Percentiles rank a stretch among this genome's conserved stretches.
phyloP scores from a whole-genome alignment of 2,797 vertebrate species.

The Esox lucius region DNA sequence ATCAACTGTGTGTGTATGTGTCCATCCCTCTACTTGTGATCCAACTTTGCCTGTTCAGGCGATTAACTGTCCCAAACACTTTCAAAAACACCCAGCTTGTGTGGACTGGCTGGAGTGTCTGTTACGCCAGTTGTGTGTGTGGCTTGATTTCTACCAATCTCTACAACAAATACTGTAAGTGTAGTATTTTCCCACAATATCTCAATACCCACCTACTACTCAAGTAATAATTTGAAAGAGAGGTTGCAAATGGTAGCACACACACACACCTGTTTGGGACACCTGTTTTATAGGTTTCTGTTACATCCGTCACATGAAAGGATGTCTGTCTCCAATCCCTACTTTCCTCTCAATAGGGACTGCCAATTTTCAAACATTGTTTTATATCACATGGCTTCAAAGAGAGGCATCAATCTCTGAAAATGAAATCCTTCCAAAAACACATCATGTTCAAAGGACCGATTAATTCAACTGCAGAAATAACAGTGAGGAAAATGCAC shows the following conservation, averaged over 20 bases:
- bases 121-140: not conserved
- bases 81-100: too few relatives aligned
- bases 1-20: not conserved
- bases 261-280: not conserved
- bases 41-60: too few relatives aligned
- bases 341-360: not conserved
- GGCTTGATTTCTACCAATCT: not conserved
- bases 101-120: too few relatives aligned
- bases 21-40: too few relatives aligned
- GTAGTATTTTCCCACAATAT: not conserved
- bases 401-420: not conserved
- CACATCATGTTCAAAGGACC: not conserved
- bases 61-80: too few relatives aligned
- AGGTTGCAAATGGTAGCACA: not conserved
- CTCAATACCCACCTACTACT: not conserved
- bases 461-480: not conserved
- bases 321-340: not conserved
- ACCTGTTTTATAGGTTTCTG: not conserved
- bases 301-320: constrained; percentile 1
- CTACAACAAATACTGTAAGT: not conserved
- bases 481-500: not conserved
- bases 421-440: constrained; percentile 2
- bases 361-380: not conserved
- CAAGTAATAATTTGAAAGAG: not conserved
- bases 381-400: not conserved